Conservation (phyloP, 1,140 invertebrate genomes). For the Telenomus remus region DNA sequence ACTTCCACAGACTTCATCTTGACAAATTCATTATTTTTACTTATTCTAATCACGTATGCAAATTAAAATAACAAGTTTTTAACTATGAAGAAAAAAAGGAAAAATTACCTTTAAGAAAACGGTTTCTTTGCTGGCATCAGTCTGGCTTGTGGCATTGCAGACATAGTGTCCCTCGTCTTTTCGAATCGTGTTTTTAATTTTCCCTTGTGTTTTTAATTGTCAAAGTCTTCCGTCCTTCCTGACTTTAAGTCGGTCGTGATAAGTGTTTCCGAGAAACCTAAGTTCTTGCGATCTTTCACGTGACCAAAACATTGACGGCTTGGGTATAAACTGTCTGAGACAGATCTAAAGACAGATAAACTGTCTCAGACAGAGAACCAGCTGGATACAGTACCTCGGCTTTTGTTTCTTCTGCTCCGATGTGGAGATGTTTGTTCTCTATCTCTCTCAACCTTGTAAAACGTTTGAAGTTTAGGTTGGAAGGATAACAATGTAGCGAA, state of each 20-base stretch:
- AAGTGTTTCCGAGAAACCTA: constrained; percentile 89
- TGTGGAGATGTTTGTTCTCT: too few relatives aligned
- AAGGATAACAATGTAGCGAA: too few relatives aligned
- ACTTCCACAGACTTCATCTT: constrained; percentile 84
- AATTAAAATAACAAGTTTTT: too few relatives aligned
- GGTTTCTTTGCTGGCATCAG: constrained; percentile 86
- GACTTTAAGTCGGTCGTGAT: constrained; percentile 84
- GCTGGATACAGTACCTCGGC: too few relatives aligned
- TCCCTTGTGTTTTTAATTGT: too few relatives aligned
- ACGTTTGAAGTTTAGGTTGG: too few relatives aligned
- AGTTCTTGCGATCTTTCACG: constrained; percentile 88
- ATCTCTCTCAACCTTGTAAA: too few relatives aligned
- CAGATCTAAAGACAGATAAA: too few relatives aligned
- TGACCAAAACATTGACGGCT: constrained; percentile 91
- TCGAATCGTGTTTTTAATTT: constrained; percentile 84
- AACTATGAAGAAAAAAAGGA: neutral
- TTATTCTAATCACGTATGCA: too few relatives aligned
- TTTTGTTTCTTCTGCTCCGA: too few relatives aligned
- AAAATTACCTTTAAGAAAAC: constrained; percentile 82
- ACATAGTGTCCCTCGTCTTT: constrained; percentile 91
- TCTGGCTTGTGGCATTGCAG: constrained; percentile 90
- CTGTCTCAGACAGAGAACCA: too few relatives aligned
- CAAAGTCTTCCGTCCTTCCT: constrained; percentile 84
- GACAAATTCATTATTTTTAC: neutral
- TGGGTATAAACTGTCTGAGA: too few relatives aligned